Evolutionary conservation across 92 coral and sea anemone species (phyloP).

Genomic region (Scolanthus callimorphus): DNA sequence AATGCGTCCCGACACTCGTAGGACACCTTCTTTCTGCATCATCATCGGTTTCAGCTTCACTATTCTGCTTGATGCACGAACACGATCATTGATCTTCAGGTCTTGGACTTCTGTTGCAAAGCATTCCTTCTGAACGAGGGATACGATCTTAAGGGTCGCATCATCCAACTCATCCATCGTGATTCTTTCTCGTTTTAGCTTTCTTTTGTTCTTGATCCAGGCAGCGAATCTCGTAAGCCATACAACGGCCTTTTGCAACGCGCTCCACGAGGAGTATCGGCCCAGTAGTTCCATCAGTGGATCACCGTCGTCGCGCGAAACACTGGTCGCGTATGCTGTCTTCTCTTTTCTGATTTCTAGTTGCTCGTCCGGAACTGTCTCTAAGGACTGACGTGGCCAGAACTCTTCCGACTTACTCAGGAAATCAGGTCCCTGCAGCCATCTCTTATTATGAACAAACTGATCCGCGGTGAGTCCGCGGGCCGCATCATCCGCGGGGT

Average conservation of each 20-base stretch:
- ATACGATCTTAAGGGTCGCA: slow-evolving; percentile 26
- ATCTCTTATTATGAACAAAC: too few species aligned
- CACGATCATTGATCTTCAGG: slow-evolving; percentile 12
- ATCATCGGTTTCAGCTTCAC: slow-evolving; percentile 44
- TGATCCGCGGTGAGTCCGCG: not conserved
- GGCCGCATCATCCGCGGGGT: not conserved
- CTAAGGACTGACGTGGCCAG: not conserved
- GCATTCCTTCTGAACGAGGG: slow-evolving; percentile 30
- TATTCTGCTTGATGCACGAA: slow-evolving; percentile 43
- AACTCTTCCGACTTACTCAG: not conserved
- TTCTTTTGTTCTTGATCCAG: not conserved
- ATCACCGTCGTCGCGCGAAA: too few species aligned
- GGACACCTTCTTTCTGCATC: slow-evolving; percentile 15
- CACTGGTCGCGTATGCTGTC: too few species aligned
- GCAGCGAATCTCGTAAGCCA: not conserved
- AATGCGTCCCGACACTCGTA: slow-evolving; percentile 48
- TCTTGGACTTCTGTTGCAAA: slow-evolving; percentile 28
- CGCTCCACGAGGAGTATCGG: too few species aligned
- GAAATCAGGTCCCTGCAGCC: not conserved
- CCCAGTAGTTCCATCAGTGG: too few species aligned
- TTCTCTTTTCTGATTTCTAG: too few species aligned
- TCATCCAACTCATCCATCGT: slow-evolving; percentile 33
- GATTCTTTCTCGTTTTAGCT: not conserved
- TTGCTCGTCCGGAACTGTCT: too few species aligned
- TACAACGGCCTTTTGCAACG: too few species aligned